Evolutionary conservation across 2,113 vertebrate species (phyloP), one percentile per base, ranked within the genome.

Genomic region (Sterrhoptilus dennistouni): DNA sequence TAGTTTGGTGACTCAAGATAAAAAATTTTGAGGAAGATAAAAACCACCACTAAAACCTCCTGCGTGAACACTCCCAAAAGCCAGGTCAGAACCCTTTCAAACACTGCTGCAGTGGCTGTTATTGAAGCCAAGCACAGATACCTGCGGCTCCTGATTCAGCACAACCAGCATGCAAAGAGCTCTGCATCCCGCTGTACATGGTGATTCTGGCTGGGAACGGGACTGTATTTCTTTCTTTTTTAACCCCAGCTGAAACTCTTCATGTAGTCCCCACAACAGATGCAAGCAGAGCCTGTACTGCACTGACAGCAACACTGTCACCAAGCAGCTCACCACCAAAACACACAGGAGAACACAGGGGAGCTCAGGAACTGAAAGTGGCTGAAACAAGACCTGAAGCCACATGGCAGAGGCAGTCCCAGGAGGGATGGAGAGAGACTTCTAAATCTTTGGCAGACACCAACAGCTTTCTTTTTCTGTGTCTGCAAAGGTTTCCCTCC

Each of bases 241-340:
- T 2, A 66, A 19, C 35, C 8, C 53, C 8, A 9, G 8, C 53
- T 31, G 25, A 85, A 82, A 63, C 33, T 52, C 25, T 21, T 20
- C 16, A 6, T 2, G 18, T 1, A 4, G 36, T 76, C 11, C n/a
- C 17, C 36, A 36, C 14, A 28, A 29, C 20, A 76, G 42, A 45
- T 9, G 22, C 1, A 4, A 81, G 45, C n/a, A 17, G 45, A n/a
- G 38, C 36, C 18, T 0, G 1, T 4, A n/a, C 9, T 0, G 0
- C 31, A 14, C 40, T 14, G 66, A 65, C 36, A 69, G 20, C 40
- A 57, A 8, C 0, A 0, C 50, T 49, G 10, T 40, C 14, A 4
- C 42, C 18, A 49, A 45, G 70, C 21, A 19, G 36, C 40, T 87
- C 72, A 68, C 12, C 29, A 56, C 29, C 0, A 0, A 86, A 29